These are phyloP conservation scores for Stegodyphus dumicola DNA, from an alignment of 1,140 invertebrate genomes.

Conservation along the genomic window DNA sequence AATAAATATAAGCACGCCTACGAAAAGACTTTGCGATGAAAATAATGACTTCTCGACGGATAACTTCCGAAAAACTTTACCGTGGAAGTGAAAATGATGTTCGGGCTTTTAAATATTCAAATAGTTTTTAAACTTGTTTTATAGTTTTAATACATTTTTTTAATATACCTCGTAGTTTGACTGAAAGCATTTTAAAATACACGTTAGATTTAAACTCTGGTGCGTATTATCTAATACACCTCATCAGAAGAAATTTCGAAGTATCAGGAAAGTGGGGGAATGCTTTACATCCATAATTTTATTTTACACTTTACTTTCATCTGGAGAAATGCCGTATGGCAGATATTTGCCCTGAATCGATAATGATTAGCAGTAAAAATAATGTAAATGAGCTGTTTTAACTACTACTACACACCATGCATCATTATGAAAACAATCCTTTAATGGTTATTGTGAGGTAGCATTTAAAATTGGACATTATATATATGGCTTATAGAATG, in stretches of 20 bases:
- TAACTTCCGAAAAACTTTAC: constrained; percentile 22
- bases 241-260: not conserved
- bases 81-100: not conserved
- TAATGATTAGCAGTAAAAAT: too few relatives aligned
- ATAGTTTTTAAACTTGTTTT: not conserved
- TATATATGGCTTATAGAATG: too few relatives aligned
- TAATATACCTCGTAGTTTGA: not conserved
- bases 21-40: constrained; percentile 1
- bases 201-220: not conserved
- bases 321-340: too few relatives aligned
- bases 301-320: too few relatives aligned
- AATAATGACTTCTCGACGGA: constrained; percentile 19
- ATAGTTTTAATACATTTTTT: not conserved
- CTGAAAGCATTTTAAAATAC: not conserved
- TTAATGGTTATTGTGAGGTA: too few relatives aligned
- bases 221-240: not conserved
- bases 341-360: too few relatives aligned
- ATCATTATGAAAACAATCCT: too few relatives aligned
- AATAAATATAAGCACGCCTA: constrained; percentile 19
- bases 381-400: too few relatives aligned
- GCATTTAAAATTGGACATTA: too few relatives aligned
- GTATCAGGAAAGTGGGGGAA: too few relatives aligned
- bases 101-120: constrained; percentile 13
- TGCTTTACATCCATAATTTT: too few relatives aligned
- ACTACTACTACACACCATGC: too few relatives aligned